Base-by-base conservation (phyloP, 1,140 invertebrate species). In the Platorchestia sp. region DNA sequence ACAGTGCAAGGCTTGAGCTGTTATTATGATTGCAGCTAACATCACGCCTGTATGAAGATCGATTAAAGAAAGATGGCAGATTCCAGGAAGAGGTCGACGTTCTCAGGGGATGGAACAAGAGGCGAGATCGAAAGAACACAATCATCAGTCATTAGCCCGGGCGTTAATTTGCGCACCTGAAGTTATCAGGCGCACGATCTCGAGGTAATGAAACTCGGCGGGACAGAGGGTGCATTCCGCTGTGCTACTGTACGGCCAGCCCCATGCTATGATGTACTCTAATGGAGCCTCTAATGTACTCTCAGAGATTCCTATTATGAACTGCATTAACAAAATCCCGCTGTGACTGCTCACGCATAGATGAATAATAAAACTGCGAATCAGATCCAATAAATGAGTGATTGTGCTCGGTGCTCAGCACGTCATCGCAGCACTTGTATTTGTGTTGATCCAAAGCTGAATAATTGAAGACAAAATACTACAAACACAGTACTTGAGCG, bases 141-240 rank as follows among this genome's bases (percentile, higher is more conserved):
- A 47, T 44, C 40, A 93, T 93, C 91, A 45, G 91, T 93, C 91
- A 93, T 93, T 45, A 93, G 91, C 41, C 22, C 41, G 43, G 10
- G 43, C 43, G 43, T 47, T 93, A 93, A 93, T 93, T 93, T 45
- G 44, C 7, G 41, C 91, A n/a, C 45, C 91, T 47, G 91, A 93
- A 93, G 91, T 93, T 93, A 93, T 93, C 91, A 45, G 36, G 45
- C 43, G 6, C 43, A 45, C 43, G 91, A 93, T 93, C 91, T 44
- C 10, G 41, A 45, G 16, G 91, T 93, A 93, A 93, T 45, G 91
- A 93, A 93, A 47, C 91, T 45, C 43, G 43, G 91, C 91, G 44
- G 45, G 91, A 93, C 45, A 42, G 87, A 93, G 27, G 91, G 91
- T 40, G 91, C 43, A 45, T n/a, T 93, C 91, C 59, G 36, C 40